Base-by-base conservation (phyloP, 2,888 invertebrate species). In the Hipparchia semele region DNA sequence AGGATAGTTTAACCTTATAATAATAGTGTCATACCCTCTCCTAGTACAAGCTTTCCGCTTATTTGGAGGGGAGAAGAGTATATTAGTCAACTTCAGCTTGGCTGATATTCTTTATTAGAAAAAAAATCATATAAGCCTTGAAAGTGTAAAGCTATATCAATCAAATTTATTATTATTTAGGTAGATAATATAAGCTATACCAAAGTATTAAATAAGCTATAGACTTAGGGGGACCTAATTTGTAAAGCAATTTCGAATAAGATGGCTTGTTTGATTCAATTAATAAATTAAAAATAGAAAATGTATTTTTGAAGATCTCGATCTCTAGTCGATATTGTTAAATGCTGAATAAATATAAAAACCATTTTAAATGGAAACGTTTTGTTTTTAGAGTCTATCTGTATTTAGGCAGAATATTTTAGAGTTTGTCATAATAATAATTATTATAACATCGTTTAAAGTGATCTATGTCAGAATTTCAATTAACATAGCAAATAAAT, bases 311-410 rank as follows among this genome's bases (percentile, higher is more conserved):
- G 53, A 65, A 65, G 75, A 78, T 76, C 74, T 77, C 75, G 69
- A 70, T 72, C 23, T 75, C 79, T 79, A 78, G 78, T 79, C 78
- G 66, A 68, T 71, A 75, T 75, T 72, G 70, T 72, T 75, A 58
- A 66, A 56, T 71, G 66, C 39, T 64, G 65, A 66, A 74, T 75
- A 66, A 66, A 74, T 75, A 66, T 74, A 70, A 75, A 71, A 68
- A 75, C 76, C 77, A 82, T 86, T 84, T 53, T 77, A 76, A 85
- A 85, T 85, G 84, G 82, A 73, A 72, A 79, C 83, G 87, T 88
- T 88, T 84, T 84, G 83, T 87, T 86, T 84, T 78, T 75, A 87
- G 84, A 88, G 86, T 89, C 82, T 86, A 84, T 74, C 51, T 46
- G 51, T 12, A 13, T 66, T 65, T 73, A 59, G 70, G 49, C 59